Conservation (phyloP, 92 coral and sea anemone species). For the Palythoa heliodiscus region DNA sequence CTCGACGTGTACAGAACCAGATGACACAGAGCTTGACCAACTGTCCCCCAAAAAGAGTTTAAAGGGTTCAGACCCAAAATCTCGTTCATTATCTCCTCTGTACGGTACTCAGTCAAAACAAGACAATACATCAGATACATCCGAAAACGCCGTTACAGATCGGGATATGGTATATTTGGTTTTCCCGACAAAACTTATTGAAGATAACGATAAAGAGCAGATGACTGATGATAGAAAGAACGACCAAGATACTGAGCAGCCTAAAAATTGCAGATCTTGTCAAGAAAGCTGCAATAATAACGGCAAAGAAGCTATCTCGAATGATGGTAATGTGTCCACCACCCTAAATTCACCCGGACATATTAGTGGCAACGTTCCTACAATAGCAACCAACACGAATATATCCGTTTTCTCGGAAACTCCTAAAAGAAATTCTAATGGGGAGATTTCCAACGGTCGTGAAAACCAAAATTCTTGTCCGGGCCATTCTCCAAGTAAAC, state of each 20-base stretch:
- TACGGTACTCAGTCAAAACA: background rate
- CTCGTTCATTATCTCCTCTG: background rate
- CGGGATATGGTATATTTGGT: slow-evolving; percentile 35
- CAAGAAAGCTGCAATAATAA: background rate
- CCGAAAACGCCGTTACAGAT: background rate
- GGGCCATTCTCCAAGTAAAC: background rate
- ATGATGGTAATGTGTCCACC: background rate
- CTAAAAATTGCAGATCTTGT: background rate
- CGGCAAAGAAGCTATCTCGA: background rate
- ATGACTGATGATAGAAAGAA: background rate
- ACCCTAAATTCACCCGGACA: background rate
- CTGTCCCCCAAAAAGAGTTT: background rate
- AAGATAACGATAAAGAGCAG: background rate
- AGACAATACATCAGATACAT: background rate
- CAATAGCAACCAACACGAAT: background rate
- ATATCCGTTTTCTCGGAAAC: slow-evolving; percentile 20
- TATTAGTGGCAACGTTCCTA: background rate
- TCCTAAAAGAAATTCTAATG: background rate
- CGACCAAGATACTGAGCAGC: background rate
- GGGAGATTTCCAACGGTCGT: background rate
- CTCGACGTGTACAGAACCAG: slow-evolving; percentile 30
- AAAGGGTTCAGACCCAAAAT: background rate
- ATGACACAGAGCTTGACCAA: slow-evolving; percentile 1
- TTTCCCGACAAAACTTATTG: slow-evolving; percentile 17
- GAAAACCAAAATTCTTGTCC: background rate